Base-by-base conservation (phyloP, 1,140 invertebrate species). In the Fopius arisanus region DNA sequence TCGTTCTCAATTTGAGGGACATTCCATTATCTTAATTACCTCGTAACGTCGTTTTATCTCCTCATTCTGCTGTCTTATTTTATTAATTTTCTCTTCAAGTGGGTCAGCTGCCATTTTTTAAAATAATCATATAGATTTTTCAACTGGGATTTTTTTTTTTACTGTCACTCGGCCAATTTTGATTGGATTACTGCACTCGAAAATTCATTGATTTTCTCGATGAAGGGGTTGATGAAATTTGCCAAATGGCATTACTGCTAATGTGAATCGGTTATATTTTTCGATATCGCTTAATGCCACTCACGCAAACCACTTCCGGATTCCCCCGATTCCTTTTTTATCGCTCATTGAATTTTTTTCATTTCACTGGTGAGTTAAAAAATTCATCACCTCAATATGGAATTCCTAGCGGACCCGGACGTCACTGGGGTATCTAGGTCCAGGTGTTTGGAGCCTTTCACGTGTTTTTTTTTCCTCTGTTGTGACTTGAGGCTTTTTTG, bases 21-120 rank as follows among this genome's bases (percentile, higher is more conserved):
- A 37, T 37, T 37, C 7, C 33, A 12, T 7, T 37, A 37, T 59
- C 4, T 23, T 72, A 66, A 72, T 78, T 79, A 88, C 87, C 80
- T 88, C 83, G 43, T 89, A 74, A 79, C 88, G 80, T 26, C 86
- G 83, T 54, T 78, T 83, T 33, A 89, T 88, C 78, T 89, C 86
- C 74, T 89, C 88, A 80, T 89, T 89, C 73, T 84, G 81, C 59
- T 83, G 80, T 62, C 82, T 81, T 33, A 89, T 89, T 76, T 86
- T 84, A 70, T 86, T 86, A 21, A 89, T 89, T 73, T 86, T 87
- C 54, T 86, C 86, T 37, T 89, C 88, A 3, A 89, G 79, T 54
- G 82, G 79, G 43, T 14, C 80, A 19, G 78, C 78, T 78, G 82
- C 84, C 86, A 87, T 87, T 81, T 85, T 31, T n/a, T 3, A 29